Evolutionary conservation across 1,140 invertebrate species (phyloP), one percentile per base, ranked within the genome.

Genomic region (Pseudomyrmex dendroicus): DNA sequence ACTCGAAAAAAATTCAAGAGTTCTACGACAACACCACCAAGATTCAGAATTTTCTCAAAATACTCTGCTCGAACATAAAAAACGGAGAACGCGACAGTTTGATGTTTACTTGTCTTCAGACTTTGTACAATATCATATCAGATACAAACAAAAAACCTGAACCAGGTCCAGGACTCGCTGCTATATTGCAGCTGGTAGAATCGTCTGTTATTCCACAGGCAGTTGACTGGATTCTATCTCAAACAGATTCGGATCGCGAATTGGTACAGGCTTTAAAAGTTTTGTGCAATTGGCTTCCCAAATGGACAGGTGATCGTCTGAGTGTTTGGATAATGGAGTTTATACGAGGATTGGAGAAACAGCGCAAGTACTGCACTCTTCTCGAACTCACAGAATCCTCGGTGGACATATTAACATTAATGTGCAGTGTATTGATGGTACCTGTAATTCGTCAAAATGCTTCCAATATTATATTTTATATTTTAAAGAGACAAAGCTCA

Each of bases 401-500:
- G 68, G 92, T 96, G 10, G 94, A 94, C 46, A 88, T 90, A 59
- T 92, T 96, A 15, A 93, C 94, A 50, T 87, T 90, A 52, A 87
- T 96, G 52, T 94, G 95, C 61, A 64, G 62, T 0, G 89, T 94
- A 0, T 83, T 96, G 10, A 78, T 94, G 20, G 66, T 96, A 15
- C 94, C 94, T 2, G 91, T 93, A 2, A 83, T 94, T 22, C 92
- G 95, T 12, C 90, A 90, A 8, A 93, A 92, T 70, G 92, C 94
- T 35, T 93, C 94, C 9, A 92, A 94, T 2, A 93, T 96, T 62
- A 93, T 95, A 15, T 94, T 95, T 84, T 92, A 95, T 72, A 95
- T 96, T 90, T 90, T 96, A 2, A 92, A 90, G n/a, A 93, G 93
- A 50, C 93, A 95, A 84, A 92, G 95, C 95, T 85, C 93, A 93